Conservation (phyloP, 1,140 invertebrate species). For the Cydia strobilella region DNA sequence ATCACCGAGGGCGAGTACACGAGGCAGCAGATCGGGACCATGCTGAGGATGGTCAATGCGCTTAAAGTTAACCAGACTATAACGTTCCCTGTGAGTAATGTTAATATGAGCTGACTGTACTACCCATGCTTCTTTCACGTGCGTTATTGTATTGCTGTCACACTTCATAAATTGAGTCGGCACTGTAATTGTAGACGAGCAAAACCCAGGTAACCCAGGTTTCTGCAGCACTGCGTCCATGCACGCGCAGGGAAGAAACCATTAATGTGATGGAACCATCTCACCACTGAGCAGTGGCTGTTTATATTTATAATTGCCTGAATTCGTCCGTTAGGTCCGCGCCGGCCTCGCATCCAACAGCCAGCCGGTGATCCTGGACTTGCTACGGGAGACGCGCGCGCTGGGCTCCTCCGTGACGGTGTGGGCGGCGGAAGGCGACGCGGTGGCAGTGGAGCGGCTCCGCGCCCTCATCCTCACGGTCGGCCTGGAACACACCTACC, state of each 20-base stretch:
- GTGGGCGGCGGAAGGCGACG: conserved; percentile 84
- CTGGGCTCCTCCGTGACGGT: conserved; percentile 84
- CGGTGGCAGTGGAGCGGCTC: conserved; percentile 82
- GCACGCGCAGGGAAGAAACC: too few relatives aligned
- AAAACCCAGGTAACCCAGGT: not conserved
- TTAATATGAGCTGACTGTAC: not conserved
- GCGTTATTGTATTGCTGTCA: too few relatives aligned
- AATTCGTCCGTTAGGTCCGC: conserved; percentile 82
- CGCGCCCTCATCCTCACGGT: conserved; percentile 82
- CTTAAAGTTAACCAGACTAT: conserved; percentile 83
- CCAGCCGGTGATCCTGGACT: conserved; percentile 73
- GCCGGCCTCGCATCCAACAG: conserved; percentile 87
- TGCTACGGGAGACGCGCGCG: conserved; percentile 75
- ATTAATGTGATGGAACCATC: too few relatives aligned
- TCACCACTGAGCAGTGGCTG: too few relatives aligned
- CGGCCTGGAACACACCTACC: conserved; percentile 83
- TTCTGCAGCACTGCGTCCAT: too few relatives aligned
- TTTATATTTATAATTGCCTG: too few relatives aligned
- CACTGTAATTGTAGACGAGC: not conserved
- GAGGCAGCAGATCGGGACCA: conserved; percentile 84
- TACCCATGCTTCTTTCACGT: not conserved
- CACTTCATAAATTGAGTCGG: not conserved
- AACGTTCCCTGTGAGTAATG: conserved; percentile 87
- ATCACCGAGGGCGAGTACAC: conserved; percentile 83
- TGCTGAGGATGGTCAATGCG: conserved; percentile 84